These are phyloP conservation scores for Pseudonaja textilis DNA, from an alignment of 2,113 vertebrate species.

Conservation along the genomic window DNA sequence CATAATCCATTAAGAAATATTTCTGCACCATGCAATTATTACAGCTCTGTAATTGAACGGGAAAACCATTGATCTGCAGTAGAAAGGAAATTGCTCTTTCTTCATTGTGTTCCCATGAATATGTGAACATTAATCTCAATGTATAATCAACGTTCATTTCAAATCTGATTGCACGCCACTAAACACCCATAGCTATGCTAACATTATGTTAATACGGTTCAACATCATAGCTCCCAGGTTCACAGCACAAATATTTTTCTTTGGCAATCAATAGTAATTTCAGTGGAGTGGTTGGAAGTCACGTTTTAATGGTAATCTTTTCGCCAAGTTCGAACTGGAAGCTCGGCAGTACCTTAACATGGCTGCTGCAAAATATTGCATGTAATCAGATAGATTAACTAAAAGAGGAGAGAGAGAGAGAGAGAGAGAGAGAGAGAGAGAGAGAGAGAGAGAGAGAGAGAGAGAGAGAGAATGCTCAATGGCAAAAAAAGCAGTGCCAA, in stretches of 20 bases:
- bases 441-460: slow-evolving; percentile 60
- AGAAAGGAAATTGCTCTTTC: slow-evolving; percentile 94
- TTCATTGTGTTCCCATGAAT: slow-evolving; percentile 93
- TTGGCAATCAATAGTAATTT: slow-evolving; percentile 87
- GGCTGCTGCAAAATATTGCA: slow-evolving; percentile 61
- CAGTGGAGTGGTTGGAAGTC: slow-evolving; percentile 84
- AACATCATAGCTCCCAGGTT: slow-evolving; percentile 82
- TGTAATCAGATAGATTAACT: slow-evolving; percentile 83
- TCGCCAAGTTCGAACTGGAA: slow-evolving; percentile 77
- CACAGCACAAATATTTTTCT: slow-evolving; percentile 87
- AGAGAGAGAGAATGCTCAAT: slow-evolving; percentile 39
- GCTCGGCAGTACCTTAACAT: slow-evolving; percentile 76
- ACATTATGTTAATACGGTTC: slow-evolving; percentile 84
- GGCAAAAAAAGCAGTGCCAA: slow-evolving; percentile 54
- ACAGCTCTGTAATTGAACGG: slow-evolving; percentile 98
- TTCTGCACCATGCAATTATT: slow-evolving; percentile 93
- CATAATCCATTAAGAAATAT: slow-evolving; percentile 86
- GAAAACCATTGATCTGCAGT: slow-evolving; percentile 98
- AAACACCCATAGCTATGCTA: slow-evolving; percentile 79
- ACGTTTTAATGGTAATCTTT: slow-evolving; percentile 83
- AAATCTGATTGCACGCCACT: slow-evolving; percentile 84
- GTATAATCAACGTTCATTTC: slow-evolving; percentile 88
- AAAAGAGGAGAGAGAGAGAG: slow-evolving; percentile 62
- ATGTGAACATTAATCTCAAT: slow-evolving; percentile 91
- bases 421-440: slow-evolving; percentile 44